A percentile compares a stretch with the other conserved stretches of the same genome.
phyloP scores from a whole-genome alignment of 2,888 invertebrate species.

The Maniola hyperantus region DNA sequence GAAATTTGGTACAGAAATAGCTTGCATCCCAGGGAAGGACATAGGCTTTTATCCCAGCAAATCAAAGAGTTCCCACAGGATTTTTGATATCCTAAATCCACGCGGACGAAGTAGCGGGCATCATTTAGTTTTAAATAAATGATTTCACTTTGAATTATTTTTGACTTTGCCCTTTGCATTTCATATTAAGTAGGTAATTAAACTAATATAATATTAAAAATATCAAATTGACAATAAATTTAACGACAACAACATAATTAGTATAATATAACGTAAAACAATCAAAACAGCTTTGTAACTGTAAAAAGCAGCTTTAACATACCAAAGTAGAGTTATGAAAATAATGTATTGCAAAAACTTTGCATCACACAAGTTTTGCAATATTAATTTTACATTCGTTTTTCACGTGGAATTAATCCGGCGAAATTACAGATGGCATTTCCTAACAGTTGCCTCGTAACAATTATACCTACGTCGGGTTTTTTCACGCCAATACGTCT shows the following conservation, averaged over 20 bases:
- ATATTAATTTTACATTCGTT: conserved; percentile 22
- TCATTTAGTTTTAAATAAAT: no score
- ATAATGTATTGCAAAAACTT: neutral
- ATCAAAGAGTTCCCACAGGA: no score
- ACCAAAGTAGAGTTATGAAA: neutral
- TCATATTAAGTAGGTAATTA: no score
- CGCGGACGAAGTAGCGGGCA: no score
- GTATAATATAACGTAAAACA: neutral
- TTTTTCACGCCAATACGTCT: conserved; percentile 63
- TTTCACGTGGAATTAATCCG: conserved; percentile 20
- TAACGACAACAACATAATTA: neutral
- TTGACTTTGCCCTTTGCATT: no score
- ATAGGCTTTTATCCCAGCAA: no score
- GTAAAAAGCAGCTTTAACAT: neutral
- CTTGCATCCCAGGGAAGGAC: no score
- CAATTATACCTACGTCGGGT: conserved; percentile 31
- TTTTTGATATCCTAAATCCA: no score
- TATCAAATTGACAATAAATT: no score
- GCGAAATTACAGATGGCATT: conserved; percentile 43
- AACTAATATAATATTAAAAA: no score
- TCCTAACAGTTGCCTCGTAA: conserved; percentile 48
- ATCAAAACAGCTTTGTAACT: neutral
- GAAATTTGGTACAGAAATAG: no score
- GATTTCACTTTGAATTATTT: no score
- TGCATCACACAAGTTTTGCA: neutral